phyloP scores from a whole-genome alignment of 92 coral and sea anemone genomes.

The Montipora capitata region DNA sequence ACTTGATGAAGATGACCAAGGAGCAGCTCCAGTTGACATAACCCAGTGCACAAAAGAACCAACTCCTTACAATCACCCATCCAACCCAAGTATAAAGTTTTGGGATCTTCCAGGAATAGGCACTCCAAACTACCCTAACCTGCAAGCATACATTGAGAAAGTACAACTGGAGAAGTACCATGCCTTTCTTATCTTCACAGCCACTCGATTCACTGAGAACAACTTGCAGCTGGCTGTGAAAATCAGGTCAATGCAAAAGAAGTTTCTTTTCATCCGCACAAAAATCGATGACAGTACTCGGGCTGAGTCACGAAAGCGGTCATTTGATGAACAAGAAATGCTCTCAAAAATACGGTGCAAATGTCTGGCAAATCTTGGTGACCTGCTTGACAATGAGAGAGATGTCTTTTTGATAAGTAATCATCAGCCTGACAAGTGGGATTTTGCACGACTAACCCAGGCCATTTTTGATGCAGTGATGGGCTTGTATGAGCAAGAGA shows the following conservation, averaged over 20 bases:
- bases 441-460: constrained; percentile 60
- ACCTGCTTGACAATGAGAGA: neutral
- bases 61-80: constrained; percentile 19
- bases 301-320: constrained; percentile 30
- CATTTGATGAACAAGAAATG: constrained; percentile 40
- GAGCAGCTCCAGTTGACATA: constrained; percentile 44
- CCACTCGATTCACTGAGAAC: constrained; percentile 33
- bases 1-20: constrained; percentile 39
- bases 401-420: constrained; percentile 62
- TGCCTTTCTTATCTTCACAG: constrained; percentile 35
- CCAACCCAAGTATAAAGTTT: constrained; percentile 26
- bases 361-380: constrained; percentile 34
- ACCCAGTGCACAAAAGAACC: constrained; percentile 38
- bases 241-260: constrained; percentile 27
- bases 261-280: constrained; percentile 47
- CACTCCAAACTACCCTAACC: constrained; percentile 59
- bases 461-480: constrained; percentile 55
- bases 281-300: constrained; percentile 13
- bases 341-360: constrained; percentile 19
- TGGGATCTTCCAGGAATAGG: constrained; percentile 69
- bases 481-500: constrained; percentile 30
- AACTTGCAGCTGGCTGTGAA: constrained; percentile 36
- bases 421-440: constrained; percentile 63
- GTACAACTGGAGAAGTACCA: constrained; percentile 52
- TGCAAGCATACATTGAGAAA: constrained; percentile 38